phyloP scores from a whole-genome alignment of 2,113 vertebrate genomes.

The Salvelinus sp. region DNA sequence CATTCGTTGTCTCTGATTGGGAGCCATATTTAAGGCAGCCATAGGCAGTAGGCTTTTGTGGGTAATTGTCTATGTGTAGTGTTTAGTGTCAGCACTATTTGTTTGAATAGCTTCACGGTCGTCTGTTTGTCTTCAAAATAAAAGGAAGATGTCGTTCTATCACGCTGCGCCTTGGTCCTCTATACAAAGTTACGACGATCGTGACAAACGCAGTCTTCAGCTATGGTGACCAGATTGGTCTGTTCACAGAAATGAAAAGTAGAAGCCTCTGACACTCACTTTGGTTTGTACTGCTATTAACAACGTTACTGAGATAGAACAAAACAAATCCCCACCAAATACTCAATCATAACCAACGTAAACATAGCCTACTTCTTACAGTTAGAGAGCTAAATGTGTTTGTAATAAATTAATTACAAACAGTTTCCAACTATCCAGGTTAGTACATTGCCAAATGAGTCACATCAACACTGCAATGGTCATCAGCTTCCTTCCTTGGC shows the following conservation, averaged over 20 bases:
- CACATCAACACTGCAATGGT: constrained; percentile 18
- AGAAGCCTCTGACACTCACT: background rate
- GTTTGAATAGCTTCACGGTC: too few relatives aligned
- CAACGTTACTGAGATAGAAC: background rate
- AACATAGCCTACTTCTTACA: background rate
- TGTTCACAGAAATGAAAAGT: background rate
- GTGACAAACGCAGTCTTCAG: background rate
- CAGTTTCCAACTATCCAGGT: background rate
- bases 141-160: too few relatives aligned
- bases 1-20: too few relatives aligned
- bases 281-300: background rate
- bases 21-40: too few relatives aligned
- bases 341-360: background rate
- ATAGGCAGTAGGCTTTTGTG: too few relatives aligned
- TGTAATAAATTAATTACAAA: background rate
- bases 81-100: too few relatives aligned
- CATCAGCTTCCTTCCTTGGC: constrained; percentile 15
- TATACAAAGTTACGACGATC: too few relatives aligned
- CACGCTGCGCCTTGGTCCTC: too few relatives aligned
- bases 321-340: background rate
- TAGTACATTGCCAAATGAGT: constrained; percentile 17
- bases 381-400: background rate
- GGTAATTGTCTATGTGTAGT: too few relatives aligned
- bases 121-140: too few relatives aligned
- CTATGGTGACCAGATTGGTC: background rate